A percentile compares a stretch with the other conserved stretches of the same genome.
Conservation (phyloP, 2,797 vertebrate genomes). For the Coilia nasus region DNA sequence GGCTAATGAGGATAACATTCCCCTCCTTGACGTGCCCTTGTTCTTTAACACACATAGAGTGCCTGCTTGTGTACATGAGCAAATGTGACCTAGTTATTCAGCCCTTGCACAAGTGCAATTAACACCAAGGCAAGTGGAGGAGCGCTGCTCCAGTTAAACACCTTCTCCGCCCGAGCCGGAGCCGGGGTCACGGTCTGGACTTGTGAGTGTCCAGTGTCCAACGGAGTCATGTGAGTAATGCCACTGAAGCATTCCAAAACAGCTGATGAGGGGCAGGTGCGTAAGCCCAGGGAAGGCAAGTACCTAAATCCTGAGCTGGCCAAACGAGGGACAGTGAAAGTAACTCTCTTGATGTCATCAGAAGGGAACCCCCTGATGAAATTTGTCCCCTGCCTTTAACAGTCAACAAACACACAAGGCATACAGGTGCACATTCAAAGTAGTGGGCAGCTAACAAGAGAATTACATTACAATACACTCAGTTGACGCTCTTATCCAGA, state of each 20-base stretch:
- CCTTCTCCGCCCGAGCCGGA: conserved; percentile 41
- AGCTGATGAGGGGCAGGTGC: too few relatives aligned
- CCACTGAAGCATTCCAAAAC: too few relatives aligned
- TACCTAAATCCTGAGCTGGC: not conserved
- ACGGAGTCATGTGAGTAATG: conserved; percentile 55
- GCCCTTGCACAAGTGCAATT: conserved; percentile 60
- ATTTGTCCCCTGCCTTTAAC: too few relatives aligned
- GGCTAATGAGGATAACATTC: conserved; percentile 43
- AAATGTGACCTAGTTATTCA: conserved; percentile 65
- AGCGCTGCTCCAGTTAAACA: conserved; percentile 58
- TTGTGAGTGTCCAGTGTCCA: conserved; percentile 51
- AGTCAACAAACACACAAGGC: too few relatives aligned
- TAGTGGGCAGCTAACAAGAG: too few relatives aligned
- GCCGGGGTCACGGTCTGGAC: conserved; percentile 27
- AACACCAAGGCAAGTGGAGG: conserved; percentile 57
- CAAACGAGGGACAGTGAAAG: too few relatives aligned
- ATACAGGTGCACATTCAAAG: too few relatives aligned
- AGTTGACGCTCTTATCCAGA: too few relatives aligned
- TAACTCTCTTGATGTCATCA: too few relatives aligned
- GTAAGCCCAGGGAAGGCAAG: not conserved
- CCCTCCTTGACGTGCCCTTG: conserved; percentile 35
- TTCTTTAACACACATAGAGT: conserved; percentile 51
- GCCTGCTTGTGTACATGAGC: conserved; percentile 28
- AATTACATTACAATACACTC: too few relatives aligned
- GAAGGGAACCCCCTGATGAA: too few relatives aligned